Evolutionary conservation across 2,888 invertebrate genomes (phyloP).

Genomic region (Dasysyrphus tricinctus): DNA sequence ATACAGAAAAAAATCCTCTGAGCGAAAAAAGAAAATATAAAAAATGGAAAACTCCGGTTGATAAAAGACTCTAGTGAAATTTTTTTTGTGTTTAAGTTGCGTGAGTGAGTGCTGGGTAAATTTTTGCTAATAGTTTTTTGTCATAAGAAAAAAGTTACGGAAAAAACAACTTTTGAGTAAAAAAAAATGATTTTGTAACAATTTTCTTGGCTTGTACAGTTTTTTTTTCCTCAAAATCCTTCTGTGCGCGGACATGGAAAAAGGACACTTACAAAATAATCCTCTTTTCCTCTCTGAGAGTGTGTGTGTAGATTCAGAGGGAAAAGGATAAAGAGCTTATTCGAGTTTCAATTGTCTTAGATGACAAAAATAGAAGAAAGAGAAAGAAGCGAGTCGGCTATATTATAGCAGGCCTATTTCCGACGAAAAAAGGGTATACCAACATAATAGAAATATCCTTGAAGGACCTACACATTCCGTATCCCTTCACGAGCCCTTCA

Average conservation of each 20-base stretch:
- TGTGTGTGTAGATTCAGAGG: constrained; percentile 28
- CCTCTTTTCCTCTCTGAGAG: constrained; percentile 22
- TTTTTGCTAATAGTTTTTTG: constrained; percentile 10
- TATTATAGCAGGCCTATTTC: not conserved
- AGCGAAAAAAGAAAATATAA: constrained; percentile 71
- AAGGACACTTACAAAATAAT: constrained; percentile 45
- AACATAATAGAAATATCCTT: constrained; percentile 63
- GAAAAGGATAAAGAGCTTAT: constrained; percentile 41
- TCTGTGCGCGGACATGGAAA: constrained; percentile 64
- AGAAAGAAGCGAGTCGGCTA: not conserved
- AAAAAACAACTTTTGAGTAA: constrained; percentile 22
- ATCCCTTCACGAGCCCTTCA: constrained; percentile 40
- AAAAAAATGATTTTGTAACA: constrained; percentile 72
- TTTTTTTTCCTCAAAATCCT: constrained; percentile 47
- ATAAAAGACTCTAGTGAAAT: constrained; percentile 62
- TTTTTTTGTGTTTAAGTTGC: constrained; percentile 41
- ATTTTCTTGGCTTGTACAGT: constrained; percentile 63
- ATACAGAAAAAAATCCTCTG: constrained; percentile 76
- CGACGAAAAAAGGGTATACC: constrained; percentile 63
- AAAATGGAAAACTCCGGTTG: constrained; percentile 76
- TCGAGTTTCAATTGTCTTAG: not conserved
- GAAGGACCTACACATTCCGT: constrained; percentile 46
- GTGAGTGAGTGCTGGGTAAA: constrained; percentile 65
- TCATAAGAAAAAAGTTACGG: constrained; percentile 45
- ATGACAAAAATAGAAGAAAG: not conserved